Evolutionary conservation across 2,888 invertebrate species (phyloP).

Genomic region (Melanotus villosus): DNA sequence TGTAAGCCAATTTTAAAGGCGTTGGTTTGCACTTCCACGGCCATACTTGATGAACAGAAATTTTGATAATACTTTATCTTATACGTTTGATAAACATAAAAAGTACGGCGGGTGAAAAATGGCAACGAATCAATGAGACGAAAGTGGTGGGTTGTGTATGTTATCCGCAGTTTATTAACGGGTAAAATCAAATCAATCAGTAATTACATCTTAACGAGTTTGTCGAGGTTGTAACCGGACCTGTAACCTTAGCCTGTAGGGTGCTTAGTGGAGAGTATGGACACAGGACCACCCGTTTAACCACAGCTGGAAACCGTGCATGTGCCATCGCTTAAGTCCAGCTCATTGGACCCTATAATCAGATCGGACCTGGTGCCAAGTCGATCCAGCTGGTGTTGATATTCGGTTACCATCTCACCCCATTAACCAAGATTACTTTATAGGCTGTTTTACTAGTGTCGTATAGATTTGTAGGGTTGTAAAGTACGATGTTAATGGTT

Average conservation of each 20-base stretch:
- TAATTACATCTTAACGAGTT: slow-evolving; percentile 48
- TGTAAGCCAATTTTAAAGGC: too few relatives aligned
- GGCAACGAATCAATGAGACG: too few relatives aligned
- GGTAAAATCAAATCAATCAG: slow-evolving; percentile 34
- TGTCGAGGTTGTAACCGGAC: slow-evolving; percentile 41
- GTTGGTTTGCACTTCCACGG: too few relatives aligned
- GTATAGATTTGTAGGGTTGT: slow-evolving; percentile 50
- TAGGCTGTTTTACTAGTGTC: slow-evolving; percentile 47
- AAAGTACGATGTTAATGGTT: slow-evolving; percentile 47
- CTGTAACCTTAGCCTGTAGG: slow-evolving; percentile 33
- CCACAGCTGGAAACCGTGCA: slow-evolving; percentile 55
- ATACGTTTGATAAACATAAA: too few relatives aligned
- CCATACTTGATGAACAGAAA: too few relatives aligned
- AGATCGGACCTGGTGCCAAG: slow-evolving; percentile 55
- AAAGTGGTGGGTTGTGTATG: too few relatives aligned
- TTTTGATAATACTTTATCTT: too few relatives aligned
- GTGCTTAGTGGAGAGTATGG: slow-evolving; percentile 47
- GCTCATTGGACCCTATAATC: slow-evolving; percentile 57
- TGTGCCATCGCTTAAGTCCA: slow-evolving; percentile 54
- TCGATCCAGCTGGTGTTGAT: slow-evolving; percentile 54
- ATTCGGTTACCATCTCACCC: slow-evolving; percentile 55
- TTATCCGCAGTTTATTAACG: slow-evolving; percentile 9
- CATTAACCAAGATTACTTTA: slow-evolving; percentile 54
- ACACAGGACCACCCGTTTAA: slow-evolving; percentile 52
- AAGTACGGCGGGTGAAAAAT: too few relatives aligned